These are phyloP conservation scores for Drosophila novamexicana DNA, from an alignment of 1,140 invertebrate genomes.

Conservation along the genomic window DNA sequence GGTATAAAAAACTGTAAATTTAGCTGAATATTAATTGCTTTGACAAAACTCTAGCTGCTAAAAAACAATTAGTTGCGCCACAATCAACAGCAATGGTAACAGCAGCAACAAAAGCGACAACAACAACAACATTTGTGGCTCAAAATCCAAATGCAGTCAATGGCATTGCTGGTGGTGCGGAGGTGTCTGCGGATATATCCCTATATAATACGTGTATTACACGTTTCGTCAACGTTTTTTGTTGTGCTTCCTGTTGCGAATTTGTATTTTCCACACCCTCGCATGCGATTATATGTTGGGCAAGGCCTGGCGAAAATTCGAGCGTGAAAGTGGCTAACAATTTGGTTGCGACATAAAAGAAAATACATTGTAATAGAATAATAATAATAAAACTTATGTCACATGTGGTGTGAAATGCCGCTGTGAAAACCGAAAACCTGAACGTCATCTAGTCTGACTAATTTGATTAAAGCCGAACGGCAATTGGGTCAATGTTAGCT, in stretches of 20 bases:
- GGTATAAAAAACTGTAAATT: constrained; percentile 38
- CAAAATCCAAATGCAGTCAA: constrained; percentile 28
- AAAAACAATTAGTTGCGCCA: constrained; percentile 80
- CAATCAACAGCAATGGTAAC: constrained; percentile 35
- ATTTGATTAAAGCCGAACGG: constrained; percentile 57
- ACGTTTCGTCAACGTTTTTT: constrained; percentile 39
- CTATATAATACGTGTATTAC: constrained; percentile 28
- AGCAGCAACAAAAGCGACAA: too few relatives aligned
- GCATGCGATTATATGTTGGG: constrained; percentile 67
- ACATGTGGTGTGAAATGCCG: not conserved
- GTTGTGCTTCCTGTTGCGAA: constrained; percentile 70
- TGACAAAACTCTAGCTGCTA: constrained; percentile 63
- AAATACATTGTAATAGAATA: constrained; percentile 25
- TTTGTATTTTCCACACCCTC: constrained; percentile 36
- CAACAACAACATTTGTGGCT: constrained; percentile 1
- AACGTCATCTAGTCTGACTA: constrained; percentile 53
- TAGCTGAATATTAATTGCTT: constrained; percentile 76
- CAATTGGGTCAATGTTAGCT: constrained; percentile 72
- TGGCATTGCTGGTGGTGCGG: constrained; percentile 22
- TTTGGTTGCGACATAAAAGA: constrained; percentile 46
- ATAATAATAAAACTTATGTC: constrained; percentile 36
- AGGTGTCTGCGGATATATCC: too few relatives aligned
- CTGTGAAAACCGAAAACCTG: not conserved
- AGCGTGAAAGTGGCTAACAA: constrained; percentile 67
- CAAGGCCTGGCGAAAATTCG: constrained; percentile 55